Evolutionary conservation across 2,888 invertebrate species (phyloP), one percentile per base, ranked within the genome.

Genomic region (Hololepta plana): DNA sequence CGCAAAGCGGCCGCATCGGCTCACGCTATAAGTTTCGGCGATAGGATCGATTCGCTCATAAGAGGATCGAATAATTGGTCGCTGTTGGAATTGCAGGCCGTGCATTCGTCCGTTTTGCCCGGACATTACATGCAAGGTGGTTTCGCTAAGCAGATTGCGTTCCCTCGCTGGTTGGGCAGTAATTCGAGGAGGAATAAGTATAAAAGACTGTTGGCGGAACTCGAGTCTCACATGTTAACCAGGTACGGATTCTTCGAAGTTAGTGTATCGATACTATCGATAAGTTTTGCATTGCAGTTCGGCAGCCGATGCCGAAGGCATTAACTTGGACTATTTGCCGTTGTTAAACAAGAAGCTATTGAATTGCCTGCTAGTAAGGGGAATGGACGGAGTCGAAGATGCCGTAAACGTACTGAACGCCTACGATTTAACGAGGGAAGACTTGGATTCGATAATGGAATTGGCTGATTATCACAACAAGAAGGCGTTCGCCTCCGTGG

Each of bases 161-260:
- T 98, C 54, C 98, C 98, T 2, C 60, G 67, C 19, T 98, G 96
- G 95, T 69, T 98, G 27, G 98, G 98, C 2, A 88, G 88, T 56
- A 87, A 93, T 59, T 95, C 96, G 0, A 74, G 71, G 34, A 59
- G 65, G 10, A 71, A 58, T 35, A 96, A 95, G 58, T 72, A 80
- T 46, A 70, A 74, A 23, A 62, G 93, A 11, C 60, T 91, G 23
- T 58, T 79, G 7, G 79, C 80, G 51, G 87, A 90, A 51, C 61
- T 93, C 26, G 75, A 81, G 39, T 64, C 73, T n/a, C 95, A 95
- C 44, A 81, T 82, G 30, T 61, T 82, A 34, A 64, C 80, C 12
- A 72, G 72, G 82, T 84, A 49, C 48, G 52, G n/a, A n/a, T n/a
- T n/a, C 40, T 22, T 21, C 22, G n/a, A n/a, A n/a, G n/a, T n/a